These are phyloP conservation scores for Hystrix cristata DNA, from an alignment of 2,113 vertebrate genomes.

Conservation along the genomic window DNA sequence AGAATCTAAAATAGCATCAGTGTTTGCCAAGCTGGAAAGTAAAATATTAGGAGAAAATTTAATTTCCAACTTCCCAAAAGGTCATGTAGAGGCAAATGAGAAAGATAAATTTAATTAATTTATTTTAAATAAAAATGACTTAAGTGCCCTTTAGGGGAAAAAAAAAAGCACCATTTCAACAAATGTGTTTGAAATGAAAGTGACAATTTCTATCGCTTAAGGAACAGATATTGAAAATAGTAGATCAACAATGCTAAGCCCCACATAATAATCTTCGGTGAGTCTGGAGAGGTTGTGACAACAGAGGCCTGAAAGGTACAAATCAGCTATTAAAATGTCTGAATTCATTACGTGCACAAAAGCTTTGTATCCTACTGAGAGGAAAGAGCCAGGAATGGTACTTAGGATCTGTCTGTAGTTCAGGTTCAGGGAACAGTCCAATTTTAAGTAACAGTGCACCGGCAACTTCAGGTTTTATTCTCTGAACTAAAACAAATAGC, in stretches of 20 bases:
- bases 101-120: conserved; percentile 82
- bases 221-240: conserved; percentile 81
- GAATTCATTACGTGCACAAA: conserved; percentile 69
- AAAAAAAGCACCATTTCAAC: conserved; percentile 79
- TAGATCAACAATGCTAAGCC: conserved; percentile 72
- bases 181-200: conserved; percentile 85
- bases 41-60: conserved; percentile 83
- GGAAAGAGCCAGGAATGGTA: neutral
- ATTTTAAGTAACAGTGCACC: conserved; percentile 63
- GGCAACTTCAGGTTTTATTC: conserved; percentile 68
- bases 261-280: conserved; percentile 47
- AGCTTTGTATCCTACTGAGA: conserved; percentile 48
- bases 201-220: conserved; percentile 77
- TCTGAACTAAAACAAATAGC: conserved; percentile 67
- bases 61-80: conserved; percentile 80
- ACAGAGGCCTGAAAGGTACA: conserved; percentile 62
- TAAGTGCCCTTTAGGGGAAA: conserved; percentile 79
- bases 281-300: conserved; percentile 71
- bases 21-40: conserved; percentile 85
- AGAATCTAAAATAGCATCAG: conserved; percentile 62
- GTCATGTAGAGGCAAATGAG: conserved; percentile 77
- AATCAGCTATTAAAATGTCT: conserved; percentile 86
- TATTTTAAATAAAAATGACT: conserved; percentile 87
- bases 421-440: conserved; percentile 6
- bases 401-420: neutral